Evolutionary conservation across 2,113 vertebrate species (phyloP), one percentile per base, ranked within the genome.

Genomic region (Dipodomys merriami): DNA sequence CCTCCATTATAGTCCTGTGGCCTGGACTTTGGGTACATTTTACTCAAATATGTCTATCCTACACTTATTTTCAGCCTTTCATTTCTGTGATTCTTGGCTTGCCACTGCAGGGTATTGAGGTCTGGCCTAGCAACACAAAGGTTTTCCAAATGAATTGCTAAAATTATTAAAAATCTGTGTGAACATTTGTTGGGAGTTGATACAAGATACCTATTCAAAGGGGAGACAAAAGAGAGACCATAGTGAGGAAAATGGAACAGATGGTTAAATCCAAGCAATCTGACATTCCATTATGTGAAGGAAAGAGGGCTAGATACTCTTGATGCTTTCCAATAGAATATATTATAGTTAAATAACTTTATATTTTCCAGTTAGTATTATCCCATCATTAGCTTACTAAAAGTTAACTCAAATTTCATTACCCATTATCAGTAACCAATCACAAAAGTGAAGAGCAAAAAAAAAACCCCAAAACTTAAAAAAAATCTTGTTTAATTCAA

Each of bases 171-270:
- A 86, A 67, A 20, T 87, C 88, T 97, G 92, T 80, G 33, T 64
- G 77, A 86, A 72, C 68, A 93, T 64, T 94, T 97, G 86, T 85
- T 96, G 74, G 71, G 96, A 88, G 62, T 86, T 90, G 67, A 87
- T 90, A 83, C 71, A 96, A 93, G 74, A n/a, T 90, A 96, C 94
- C 93, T 95, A 64, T 90, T 95, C 91, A 97, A 95, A 93, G 35
- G 85, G 68, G 12, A 95, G 67, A 89, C 6, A 85, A 96, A 91
- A 88, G 33, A 19, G 67, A 95, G 79, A 12, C 65, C 78, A 79
- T 84, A 81, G 7, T 91, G 93, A 93, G 84, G 72, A 44, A 96
- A 93, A 96, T 39, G 1, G 25, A 94, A 86, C 93, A 97, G 93
- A 95, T 96, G 90, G 92, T 88, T 96, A 90, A 91, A 94, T 95